Percentiles rank a stretch among this genome's conserved stretches.
Conservation (phyloP, 2,888 invertebrate genomes). For the Cheilosia scutellata region DNA sequence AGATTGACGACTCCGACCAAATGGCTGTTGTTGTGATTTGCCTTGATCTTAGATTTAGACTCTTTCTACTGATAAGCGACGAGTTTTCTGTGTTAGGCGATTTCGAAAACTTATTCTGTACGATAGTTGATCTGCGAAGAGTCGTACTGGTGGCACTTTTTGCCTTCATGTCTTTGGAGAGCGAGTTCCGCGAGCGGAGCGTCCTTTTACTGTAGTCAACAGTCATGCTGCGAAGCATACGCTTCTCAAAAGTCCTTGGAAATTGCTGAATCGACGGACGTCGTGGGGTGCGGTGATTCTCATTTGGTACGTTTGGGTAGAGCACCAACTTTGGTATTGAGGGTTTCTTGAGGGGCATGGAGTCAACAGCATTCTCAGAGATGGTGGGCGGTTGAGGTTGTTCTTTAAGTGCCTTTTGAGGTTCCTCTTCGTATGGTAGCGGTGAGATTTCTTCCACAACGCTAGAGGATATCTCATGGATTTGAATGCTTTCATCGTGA, state of each 20-base stretch:
- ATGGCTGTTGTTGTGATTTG: constrained; percentile 35
- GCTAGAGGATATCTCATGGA: constrained; percentile 88
- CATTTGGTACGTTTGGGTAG: constrained; percentile 81
- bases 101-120: constrained; percentile 65
- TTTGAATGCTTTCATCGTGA: constrained; percentile 86
- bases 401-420: constrained; percentile 27
- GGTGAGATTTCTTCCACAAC: constrained; percentile 83
- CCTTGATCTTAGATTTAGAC: constrained; percentile 58
- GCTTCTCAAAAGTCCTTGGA: constrained; percentile 77
- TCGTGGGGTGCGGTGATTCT: constrained; percentile 77
- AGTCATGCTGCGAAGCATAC: constrained; percentile 81
- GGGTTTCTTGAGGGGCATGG: constrained; percentile 38
- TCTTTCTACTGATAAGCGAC: constrained; percentile 53
- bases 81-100: constrained; percentile 45
- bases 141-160: constrained; percentile 67
- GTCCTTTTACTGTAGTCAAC: constrained; percentile 82
- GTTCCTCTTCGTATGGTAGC: constrained; percentile 5
- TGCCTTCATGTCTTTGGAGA: constrained; percentile 78
- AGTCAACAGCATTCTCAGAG: constrained; percentile 26
- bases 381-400: constrained; percentile 5
- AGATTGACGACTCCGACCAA: constrained; percentile 34
- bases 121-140: constrained; percentile 38
- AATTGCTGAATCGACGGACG: constrained; percentile 50
- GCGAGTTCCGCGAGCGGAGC: constrained; percentile 81
- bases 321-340: constrained; percentile 42